Evolutionary conservation across 2,888 invertebrate genomes (phyloP).

Genomic region (Melanargia galathea): DNA sequence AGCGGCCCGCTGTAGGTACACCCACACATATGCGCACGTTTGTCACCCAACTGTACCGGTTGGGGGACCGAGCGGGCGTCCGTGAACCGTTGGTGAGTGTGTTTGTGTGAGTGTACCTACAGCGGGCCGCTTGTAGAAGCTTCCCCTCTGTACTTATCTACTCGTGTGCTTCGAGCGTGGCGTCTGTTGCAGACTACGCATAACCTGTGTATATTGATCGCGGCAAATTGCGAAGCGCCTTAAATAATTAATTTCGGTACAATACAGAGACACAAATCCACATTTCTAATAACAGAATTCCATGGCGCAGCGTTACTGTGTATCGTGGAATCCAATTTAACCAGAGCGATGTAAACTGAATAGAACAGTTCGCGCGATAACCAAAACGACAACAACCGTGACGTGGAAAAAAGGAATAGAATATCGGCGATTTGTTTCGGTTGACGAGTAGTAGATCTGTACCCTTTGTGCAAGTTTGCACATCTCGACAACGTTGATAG

Average conservation of each 20-base stretch:
- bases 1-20: no score
- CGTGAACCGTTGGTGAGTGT: no score
- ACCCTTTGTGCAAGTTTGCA: background rate
- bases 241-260: slow-evolving; percentile 26
- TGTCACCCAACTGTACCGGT: no score
- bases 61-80: no score
- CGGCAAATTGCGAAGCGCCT: slow-evolving; percentile 22
- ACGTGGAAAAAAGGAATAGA: slow-evolving; percentile 53
- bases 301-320: slow-evolving; percentile 29
- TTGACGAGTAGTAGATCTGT: slow-evolving; percentile 59
- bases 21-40: no score
- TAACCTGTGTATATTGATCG: slow-evolving; percentile 15
- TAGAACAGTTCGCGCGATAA: slow-evolving; percentile 42
- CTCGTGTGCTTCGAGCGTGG: no score
- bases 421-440: slow-evolving; percentile 69
- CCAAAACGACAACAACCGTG: slow-evolving; percentile 51
- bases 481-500: background rate
- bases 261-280: slow-evolving; percentile 10
- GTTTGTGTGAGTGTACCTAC: no score
- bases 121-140: no score
- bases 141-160: no score
- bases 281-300: slow-evolving; percentile 22
- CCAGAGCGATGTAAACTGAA: slow-evolving; percentile 43
- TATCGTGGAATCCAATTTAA: slow-evolving; percentile 44
- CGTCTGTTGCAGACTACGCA: slow-evolving; percentile 37